Evolutionary conservation across 1,140 invertebrate species (phyloP).

Genomic region (Drosophila miranda): DNA sequence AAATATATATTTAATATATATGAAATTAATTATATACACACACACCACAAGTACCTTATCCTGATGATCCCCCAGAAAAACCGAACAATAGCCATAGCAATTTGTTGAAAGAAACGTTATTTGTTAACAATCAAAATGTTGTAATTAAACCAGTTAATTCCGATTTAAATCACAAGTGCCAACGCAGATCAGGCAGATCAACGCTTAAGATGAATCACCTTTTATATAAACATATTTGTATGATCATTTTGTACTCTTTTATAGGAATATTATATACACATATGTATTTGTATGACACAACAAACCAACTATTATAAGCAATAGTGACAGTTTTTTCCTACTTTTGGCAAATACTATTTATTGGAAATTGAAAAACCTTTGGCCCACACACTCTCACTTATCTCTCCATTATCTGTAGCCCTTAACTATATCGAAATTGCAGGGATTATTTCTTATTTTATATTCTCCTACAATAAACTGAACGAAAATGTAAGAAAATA

Average conservation of each 20-base stretch:
- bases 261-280: constrained; percentile 40
- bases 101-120: constrained; percentile 77
- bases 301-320: constrained; percentile 53
- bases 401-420: constrained; percentile 52
- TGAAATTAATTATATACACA: constrained; percentile 75
- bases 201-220: constrained; percentile 47
- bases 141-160: constrained; percentile 73
- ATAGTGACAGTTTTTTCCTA: constrained; percentile 42
- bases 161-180: constrained; percentile 72
- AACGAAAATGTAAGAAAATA: constrained; percentile 56
- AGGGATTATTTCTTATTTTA: constrained; percentile 65
- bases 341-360: constrained; percentile 52
- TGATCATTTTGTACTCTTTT: constrained; percentile 66
- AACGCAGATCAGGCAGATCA: constrained; percentile 60
- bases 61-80: constrained; percentile 48
- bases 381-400: constrained; percentile 46
- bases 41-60: constrained; percentile 75
- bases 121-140: constrained; percentile 68
- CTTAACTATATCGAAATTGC: constrained; percentile 66
- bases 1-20: constrained; percentile 78
- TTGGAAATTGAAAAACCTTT: constrained; percentile 50
- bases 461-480: constrained; percentile 56
- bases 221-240: constrained; percentile 58
- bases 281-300: constrained; percentile 21
- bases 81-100: constrained; percentile 80